Evolutionary conservation across 1,140 invertebrate species (phyloP).

Genomic region (Colletes latitarsis): DNA sequence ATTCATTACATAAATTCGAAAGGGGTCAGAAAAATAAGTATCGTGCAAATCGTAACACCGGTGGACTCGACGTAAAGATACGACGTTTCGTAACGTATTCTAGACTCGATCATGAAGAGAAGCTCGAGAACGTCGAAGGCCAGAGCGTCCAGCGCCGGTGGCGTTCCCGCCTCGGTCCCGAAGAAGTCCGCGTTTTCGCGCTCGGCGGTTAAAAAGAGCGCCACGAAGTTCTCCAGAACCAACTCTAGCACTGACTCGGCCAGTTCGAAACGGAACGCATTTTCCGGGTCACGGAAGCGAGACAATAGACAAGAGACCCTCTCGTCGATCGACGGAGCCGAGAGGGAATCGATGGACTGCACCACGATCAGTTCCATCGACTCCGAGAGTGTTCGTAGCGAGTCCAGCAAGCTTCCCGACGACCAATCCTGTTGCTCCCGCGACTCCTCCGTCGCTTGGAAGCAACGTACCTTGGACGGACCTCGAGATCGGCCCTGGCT

Average conservation of each 20-base stretch:
- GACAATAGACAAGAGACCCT: neutral
- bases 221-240: constrained; percentile 1
- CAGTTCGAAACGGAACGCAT: constrained; percentile 2
- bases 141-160: constrained; percentile 3
- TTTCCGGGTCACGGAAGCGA: neutral
- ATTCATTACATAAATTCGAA: no score
- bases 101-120: neutral
- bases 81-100: neutral
- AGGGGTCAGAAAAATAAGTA: no score
- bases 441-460: constrained; percentile 35
- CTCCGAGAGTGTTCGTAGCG: constrained; percentile 51
- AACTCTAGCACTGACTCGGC: constrained; percentile 10
- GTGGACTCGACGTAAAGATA: neutral
- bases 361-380: constrained; percentile 65
- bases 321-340: constrained; percentile 30
- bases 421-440: constrained; percentile 28
- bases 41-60: no score
- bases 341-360: constrained; percentile 49
- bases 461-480: neutral
- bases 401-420: constrained; percentile 51
- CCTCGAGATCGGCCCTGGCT: constrained; percentile 21
- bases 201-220: neutral
- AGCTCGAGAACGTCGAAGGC: neutral
- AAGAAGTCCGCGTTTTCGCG: neutral
- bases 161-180: neutral